Base-by-base conservation (phyloP, 2,888 invertebrate species). In the Diplazon laetatorius region DNA sequence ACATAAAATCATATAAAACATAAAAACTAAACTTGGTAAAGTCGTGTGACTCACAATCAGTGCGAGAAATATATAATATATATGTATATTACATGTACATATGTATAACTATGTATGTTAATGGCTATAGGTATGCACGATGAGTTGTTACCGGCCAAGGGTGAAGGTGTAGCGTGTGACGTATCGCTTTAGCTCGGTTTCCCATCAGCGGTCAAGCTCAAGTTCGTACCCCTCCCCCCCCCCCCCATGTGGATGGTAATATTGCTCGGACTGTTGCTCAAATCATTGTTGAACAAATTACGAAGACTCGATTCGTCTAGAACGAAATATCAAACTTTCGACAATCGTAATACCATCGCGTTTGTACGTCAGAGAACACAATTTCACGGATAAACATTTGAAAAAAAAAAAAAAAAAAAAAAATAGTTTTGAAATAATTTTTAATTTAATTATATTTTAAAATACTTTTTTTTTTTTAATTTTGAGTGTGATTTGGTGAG, bases 161-260 rank as follows among this genome's bases (percentile, higher is more conserved):
- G 16, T 66, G 44, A 42, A 50, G 30, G 20, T 18, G 22, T 10
- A 30, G 18, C 16, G 48, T 37, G 73, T 66, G 59, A 73, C 66
- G 60, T 57, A n/a, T n/a, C n/a, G n/a, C n/a, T 12, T 35, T 59
- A 48, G 44, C 44, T 78, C 55, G 76, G 72, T 74, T 69, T 22
- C 60, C 72, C 65, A 57, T 59, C 59, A 20, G 35, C 50, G 80
- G 72, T 69, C 80, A 84, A 78, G 69, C 55, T 66, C 78, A 82
- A 76, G 59, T 78, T 70, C 57, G 22, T 50, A n/a, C n/a, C n/a
- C n/a, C n/a, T n/a, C n/a, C n/a, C n/a, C n/a, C n/a, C n/a, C n/a
- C n/a, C n/a, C n/a, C 65, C 69, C 82, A 89, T 87, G 88, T 88
- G 86, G 87, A 86, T 81, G 46, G 62, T 86, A 46, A 37, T 89